phyloP scores from a whole-genome alignment of 2,113 vertebrate species.

The Boleophthalmus pectinirostris region DNA sequence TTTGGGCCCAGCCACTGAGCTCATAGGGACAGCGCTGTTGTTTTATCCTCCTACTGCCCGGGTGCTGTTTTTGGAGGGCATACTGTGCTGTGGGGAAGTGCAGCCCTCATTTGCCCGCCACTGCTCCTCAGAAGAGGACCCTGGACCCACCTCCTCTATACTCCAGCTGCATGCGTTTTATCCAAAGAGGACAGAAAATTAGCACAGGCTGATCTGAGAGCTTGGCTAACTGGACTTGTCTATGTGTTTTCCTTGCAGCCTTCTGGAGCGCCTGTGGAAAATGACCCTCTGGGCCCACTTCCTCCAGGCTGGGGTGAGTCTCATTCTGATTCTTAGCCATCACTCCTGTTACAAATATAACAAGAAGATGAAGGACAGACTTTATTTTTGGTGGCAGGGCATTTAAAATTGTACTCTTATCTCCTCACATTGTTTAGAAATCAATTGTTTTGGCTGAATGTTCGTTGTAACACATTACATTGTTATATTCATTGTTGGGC shows the following conservation, averaged over 20 bases:
- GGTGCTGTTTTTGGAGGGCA: slow-evolving; percentile 91
- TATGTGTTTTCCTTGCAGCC: slow-evolving; percentile 81
- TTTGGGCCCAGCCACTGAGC: slow-evolving; percentile 91
- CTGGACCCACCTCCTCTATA: neutral
- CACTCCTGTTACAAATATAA: neutral
- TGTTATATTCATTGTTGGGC: neutral
- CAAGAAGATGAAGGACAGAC: neutral
- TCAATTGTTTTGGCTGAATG: too few species aligned
- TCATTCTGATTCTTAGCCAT: neutral
- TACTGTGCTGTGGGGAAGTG: slow-evolving; percentile 72
- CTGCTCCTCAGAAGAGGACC: slow-evolving; percentile 54
- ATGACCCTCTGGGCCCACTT: slow-evolving; percentile 92
- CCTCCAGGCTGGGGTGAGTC: slow-evolving; percentile 98
- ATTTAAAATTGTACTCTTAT: neutral
- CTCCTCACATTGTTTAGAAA: neutral
- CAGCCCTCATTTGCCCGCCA: slow-evolving; percentile 57
- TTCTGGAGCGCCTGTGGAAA: slow-evolving; percentile 84
- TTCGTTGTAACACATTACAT: neutral
- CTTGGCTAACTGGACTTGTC: slow-evolving; percentile 58
- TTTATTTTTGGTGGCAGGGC: neutral
- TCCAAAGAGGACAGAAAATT: neutral
- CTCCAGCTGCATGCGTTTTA: neutral
- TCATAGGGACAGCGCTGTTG: slow-evolving; percentile 91
- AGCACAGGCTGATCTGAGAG: neutral
- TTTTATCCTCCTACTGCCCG: slow-evolving; percentile 76